Evolutionary conservation across 1,140 invertebrate species (phyloP), one percentile per base, ranked within the genome.

Genomic region (Dryas iulia): DNA sequence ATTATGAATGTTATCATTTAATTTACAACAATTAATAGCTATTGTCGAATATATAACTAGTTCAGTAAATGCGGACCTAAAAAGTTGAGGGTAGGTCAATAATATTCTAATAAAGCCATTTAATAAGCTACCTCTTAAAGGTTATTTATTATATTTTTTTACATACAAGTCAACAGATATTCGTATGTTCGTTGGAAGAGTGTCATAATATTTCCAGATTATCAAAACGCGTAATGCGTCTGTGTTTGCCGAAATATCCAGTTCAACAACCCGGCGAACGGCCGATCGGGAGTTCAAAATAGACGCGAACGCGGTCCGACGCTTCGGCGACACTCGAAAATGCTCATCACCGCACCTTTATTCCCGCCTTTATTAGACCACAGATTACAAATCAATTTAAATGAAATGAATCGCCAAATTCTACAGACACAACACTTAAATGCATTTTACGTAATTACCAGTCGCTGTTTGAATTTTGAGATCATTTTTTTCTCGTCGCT

Each of bases 221-320:
- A 64, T 63, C 54, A 59, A 69, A 69, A 84, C 84, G 79, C 79
- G 87, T 84, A 87, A 86, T 87, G 81, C 83, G 83, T 76, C 78
- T 73, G 82, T 87, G 84, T 91, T 91, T 89, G 89, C 89, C 89
- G 89, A 91, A 91, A 89, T 90, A 89, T 89, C 79, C 86, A 91
- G 89, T 89, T 91, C 89, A 91, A 89, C 85, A 90, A 91, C 87
- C 89, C 82, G 82, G 81, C 82, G 84, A 83, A 76, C 81, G 86
- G 72, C 79, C 85, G 83, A 84, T 84, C 82, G 82, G 86, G 83
- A 87, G 87, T 91, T 89, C 87, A 86, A 88, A 89, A 89, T 91
- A 91, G 87, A 89, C 85, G 81, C 85, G 83, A 76, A 79, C 84
- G 77, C 81, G 82, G 80, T 76, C 76, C 78, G 76, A 59, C 76